Base-by-base conservation (phyloP, 2,888 invertebrate genomes). In the Tachina lurida region DNA sequence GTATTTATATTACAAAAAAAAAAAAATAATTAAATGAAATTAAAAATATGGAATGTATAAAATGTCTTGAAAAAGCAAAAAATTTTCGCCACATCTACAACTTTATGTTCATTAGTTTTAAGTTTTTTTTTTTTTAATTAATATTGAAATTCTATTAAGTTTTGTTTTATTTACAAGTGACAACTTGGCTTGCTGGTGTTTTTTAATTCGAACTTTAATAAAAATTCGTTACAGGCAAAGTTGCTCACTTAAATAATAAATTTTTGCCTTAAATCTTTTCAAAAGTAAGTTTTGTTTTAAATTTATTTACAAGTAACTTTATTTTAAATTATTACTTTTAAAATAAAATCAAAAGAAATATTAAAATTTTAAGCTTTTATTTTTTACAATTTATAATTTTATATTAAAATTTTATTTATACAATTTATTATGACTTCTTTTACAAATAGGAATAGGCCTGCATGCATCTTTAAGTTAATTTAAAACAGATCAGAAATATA, bases 261-360 rank as follows among this genome's bases (percentile, higher is more conserved):
- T 67, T 56, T 81, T 76, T 76, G 82, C 82, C 82, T 82, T 82
- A 76, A 82, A 76, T 82, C 76, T 82, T 82, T 76, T 43, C 31
- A 82, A 82, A 82, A 68, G 70, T 76, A 70, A 58, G n/a, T 31
- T 63, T 49, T 63, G 58, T 49, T 58, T 58, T 70, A 52, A 3
- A 10, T 56, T 56, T 63, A 49, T 47, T 83, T 31, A 31, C 7
- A 5, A 31, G n/a, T 73, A 56, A n/a, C 43, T 79, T 67, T 67
- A 58, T 39, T 68, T 68, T 75, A 31, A 63, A 10, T 63, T 65
- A 31, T 49, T 19, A 58, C 45, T 43, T 79, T 73, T 10, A 56
- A 63, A 47, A 43, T 43, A 10, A 78, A 78, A 68, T 15, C 54
- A 62, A 47, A 47, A 52, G 60, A 60, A 60, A 15, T 15, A 13